Evolutionary conservation across 2,113 vertebrate species (phyloP).

Genomic region (Hippocampus zosterae): DNA sequence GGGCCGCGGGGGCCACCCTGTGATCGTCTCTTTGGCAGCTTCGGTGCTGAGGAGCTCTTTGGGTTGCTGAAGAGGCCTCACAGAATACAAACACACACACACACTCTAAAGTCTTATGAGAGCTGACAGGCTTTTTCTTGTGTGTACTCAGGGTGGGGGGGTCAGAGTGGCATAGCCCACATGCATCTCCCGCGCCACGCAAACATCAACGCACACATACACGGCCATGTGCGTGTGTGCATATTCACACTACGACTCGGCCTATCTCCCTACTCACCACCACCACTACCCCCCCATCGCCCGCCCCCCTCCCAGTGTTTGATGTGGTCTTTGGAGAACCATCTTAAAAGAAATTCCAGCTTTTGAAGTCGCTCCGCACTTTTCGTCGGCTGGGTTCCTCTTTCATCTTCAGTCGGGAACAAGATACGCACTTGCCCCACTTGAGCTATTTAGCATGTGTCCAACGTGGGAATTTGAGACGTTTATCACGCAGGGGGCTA

Average conservation of each 20-base stretch:
- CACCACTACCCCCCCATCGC: not conserved
- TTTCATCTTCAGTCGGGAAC: conserved; percentile 68
- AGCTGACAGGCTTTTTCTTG: conserved; percentile 61
- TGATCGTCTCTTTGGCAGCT: conserved; percentile 66
- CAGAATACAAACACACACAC: conserved; percentile 40
- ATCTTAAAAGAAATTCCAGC: conserved; percentile 69
- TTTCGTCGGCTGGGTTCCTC: conserved; percentile 49
- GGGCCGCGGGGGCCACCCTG: conserved; percentile 61
- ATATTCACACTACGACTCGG: conserved; percentile 10
- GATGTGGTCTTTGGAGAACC: conserved; percentile 73
- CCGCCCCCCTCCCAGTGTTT: conserved; percentile 51
- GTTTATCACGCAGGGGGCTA: conserved; percentile 35
- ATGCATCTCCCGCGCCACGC: conserved; percentile 50
- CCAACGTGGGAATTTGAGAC: conserved; percentile 59
- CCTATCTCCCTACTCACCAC: conserved; percentile 15
- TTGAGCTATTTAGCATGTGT: conserved; percentile 49
- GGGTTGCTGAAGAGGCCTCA: conserved; percentile 57
- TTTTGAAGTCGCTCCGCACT: conserved; percentile 71
- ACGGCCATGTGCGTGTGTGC: conserved; percentile 18
- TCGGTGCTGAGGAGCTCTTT: conserved; percentile 57
- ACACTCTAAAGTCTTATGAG: conserved; percentile 51
- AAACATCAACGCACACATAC: conserved; percentile 31
- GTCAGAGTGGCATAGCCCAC: conserved; percentile 44
- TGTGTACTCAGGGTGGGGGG: conserved; percentile 30
- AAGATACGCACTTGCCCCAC: conserved; percentile 50